Percentiles rank a stretch among this genome's conserved stretches.
These are phyloP conservation scores for Drymonia ruficornis DNA, from an alignment of 2,888 invertebrate genomes.

Conservation along the genomic window DNA sequence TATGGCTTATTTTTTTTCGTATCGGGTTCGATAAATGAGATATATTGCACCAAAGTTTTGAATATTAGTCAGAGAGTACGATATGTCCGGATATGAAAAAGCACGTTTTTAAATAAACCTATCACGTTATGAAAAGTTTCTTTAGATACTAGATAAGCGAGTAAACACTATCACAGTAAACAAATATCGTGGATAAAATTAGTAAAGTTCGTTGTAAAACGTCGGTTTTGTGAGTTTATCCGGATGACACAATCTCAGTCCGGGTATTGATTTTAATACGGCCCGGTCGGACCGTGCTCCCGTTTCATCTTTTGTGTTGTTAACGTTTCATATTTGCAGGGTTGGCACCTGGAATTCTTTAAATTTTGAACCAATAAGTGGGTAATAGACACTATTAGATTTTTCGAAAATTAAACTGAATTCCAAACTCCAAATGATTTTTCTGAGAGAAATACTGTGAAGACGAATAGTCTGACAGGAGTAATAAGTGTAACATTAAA, in stretches of 20 bases:
- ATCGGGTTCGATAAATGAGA: neutral
- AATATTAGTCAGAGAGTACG: too few relatives aligned
- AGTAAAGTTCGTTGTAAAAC: slow-evolving; percentile 9
- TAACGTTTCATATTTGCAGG: slow-evolving; percentile 11
- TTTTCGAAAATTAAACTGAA: too few relatives aligned
- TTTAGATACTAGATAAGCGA: too few relatives aligned
- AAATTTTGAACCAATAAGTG: neutral
- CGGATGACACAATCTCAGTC: slow-evolving; percentile 30
- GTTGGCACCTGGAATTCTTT: neutral
- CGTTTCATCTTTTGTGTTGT: slow-evolving; percentile 19
- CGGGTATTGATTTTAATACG: slow-evolving; percentile 38
- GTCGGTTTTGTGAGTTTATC: slow-evolving; percentile 21
- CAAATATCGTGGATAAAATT: neutral
- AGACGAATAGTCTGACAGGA: too few relatives aligned
- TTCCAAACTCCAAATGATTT: too few relatives aligned
- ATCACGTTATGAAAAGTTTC: too few relatives aligned
- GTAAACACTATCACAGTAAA: too few relatives aligned
- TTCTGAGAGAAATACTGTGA: too few relatives aligned
- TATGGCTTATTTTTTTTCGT: neutral
- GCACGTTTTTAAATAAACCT: too few relatives aligned
- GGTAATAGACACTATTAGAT: too few relatives aligned
- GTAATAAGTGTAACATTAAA: too few relatives aligned
- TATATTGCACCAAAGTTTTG: neutral
- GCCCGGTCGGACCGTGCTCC: slow-evolving; percentile 11
- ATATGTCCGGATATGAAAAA: too few relatives aligned